Evolutionary conservation across 2,888 invertebrate species (phyloP).

Genomic region (Chymomyza caudatula): DNA sequence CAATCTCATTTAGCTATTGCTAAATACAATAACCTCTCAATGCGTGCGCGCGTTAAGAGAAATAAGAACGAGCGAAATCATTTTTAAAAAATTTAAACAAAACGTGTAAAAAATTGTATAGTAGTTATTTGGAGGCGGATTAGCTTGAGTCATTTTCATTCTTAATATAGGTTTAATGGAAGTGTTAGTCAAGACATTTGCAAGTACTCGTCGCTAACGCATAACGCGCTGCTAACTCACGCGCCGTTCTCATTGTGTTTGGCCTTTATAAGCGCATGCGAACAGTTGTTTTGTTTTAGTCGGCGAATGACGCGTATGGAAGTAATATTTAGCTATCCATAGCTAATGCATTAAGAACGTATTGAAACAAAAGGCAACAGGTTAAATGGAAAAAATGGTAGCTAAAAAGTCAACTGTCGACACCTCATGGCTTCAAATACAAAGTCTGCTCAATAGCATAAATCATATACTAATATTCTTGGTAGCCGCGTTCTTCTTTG

Average conservation of each 20-base stretch:
- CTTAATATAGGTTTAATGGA: too few relatives aligned
- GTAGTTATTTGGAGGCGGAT: too few relatives aligned
- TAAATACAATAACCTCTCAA: neutral
- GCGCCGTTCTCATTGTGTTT: conserved; percentile 9
- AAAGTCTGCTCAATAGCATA: conserved; percentile 70
- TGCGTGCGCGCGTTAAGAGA: neutral
- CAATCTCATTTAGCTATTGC: neutral
- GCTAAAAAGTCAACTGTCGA: conserved; percentile 12
- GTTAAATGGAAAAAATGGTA: conserved; percentile 34
- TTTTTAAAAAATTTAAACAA: neutral
- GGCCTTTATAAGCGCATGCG: conserved; percentile 8
- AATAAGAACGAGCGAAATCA: neutral
- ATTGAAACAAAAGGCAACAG: neutral
- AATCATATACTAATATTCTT: conserved; percentile 76
- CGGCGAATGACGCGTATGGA: too few relatives aligned
- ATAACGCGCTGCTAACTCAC: neutral
- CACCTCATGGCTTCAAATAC: conserved; percentile 63
- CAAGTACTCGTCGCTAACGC: too few relatives aligned
- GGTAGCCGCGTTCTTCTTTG: conserved; percentile 67
- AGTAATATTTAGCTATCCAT: neutral
- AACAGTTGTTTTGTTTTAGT: conserved; percentile 22
- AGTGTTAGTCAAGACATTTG: too few relatives aligned
- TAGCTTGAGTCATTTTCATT: too few relatives aligned
- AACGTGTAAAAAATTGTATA: neutral
- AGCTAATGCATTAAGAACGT: neutral